phyloP scores from a whole-genome alignment of 2,888 invertebrate genomes.

The Tachina lurida region DNA sequence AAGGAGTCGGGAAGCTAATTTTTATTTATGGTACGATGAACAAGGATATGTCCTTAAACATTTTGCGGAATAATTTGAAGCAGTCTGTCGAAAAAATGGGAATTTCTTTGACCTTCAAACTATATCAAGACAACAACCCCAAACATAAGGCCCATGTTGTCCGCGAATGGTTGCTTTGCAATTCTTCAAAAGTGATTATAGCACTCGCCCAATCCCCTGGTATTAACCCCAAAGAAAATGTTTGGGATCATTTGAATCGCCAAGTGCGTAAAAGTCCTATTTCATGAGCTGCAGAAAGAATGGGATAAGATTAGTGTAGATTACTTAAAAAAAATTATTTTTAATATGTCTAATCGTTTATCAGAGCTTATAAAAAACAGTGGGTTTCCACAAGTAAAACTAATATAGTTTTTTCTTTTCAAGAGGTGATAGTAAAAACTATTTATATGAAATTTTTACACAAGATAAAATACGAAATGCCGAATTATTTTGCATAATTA shows the following conservation, averaged over 20 bases:
- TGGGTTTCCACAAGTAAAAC: too few species aligned
- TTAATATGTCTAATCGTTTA: background rate
- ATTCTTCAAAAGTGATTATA: background rate
- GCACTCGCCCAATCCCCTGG: background rate
- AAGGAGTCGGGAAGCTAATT: too few species aligned
- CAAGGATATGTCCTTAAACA: background rate
- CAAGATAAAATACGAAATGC: too few species aligned
- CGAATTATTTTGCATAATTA: too few species aligned
- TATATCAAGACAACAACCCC: too few species aligned
- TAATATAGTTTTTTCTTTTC: too few species aligned
- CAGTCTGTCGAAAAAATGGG: conserved; percentile 3
- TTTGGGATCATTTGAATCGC: background rate
- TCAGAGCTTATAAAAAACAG: conserved; percentile 2
- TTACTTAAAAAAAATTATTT: background rate
- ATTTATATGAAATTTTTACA: too few species aligned
- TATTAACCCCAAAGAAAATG: background rate
- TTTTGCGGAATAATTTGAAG: background rate
- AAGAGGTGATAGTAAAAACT: too few species aligned
- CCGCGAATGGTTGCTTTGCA: conserved; percentile 5
- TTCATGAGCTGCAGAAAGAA: background rate
- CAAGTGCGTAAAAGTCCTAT: background rate
- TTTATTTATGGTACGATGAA: background rate
- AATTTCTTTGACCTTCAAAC: conserved; percentile 14
- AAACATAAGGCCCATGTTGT: conserved; percentile 7
- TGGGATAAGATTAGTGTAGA: background rate